These are phyloP conservation scores for Oreortyx pictus DNA, from an alignment of 2,797 vertebrate genomes.

Conservation along the genomic window DNA sequence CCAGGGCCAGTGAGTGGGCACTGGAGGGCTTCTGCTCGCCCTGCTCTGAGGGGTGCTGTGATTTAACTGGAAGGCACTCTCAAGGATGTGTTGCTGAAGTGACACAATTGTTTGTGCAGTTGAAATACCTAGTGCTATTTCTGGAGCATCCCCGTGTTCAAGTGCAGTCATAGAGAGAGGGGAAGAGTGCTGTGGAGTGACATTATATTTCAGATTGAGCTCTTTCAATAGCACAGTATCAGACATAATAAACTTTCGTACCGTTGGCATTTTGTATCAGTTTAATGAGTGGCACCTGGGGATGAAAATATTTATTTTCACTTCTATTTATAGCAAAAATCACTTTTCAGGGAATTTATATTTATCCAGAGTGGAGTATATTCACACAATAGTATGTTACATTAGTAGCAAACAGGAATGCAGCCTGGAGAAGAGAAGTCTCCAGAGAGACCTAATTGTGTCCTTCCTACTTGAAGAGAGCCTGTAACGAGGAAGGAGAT, in stretches of 20 bases:
- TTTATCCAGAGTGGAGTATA: not conserved
- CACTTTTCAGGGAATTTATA: not conserved
- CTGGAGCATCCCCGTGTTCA: not conserved
- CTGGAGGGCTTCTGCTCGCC: not conserved
- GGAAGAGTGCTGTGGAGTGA: not conserved
- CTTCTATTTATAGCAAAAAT: slow-evolving; percentile 32
- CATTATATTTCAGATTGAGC: not conserved
- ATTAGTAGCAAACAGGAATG: not conserved
- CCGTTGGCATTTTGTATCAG: slow-evolving; percentile 29
- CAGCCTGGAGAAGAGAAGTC: too few relatives aligned
- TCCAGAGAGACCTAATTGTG: too few relatives aligned
- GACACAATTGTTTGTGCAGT: not conserved
- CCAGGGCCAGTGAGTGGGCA: accelerated
- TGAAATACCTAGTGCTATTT: slow-evolving; percentile 39
- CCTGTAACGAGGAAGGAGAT: not conserved
- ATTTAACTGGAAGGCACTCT: not conserved
- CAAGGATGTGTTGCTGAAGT: not conserved
- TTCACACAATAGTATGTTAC: not conserved
- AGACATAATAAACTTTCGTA: not conserved
- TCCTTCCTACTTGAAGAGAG: not conserved
- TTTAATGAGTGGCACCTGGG: not conserved
- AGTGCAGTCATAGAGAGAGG: not conserved
- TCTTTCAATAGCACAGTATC: slow-evolving; percentile 4
- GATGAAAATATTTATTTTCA: not conserved
- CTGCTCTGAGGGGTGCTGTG: not conserved